Evolutionary conservation across 2,888 invertebrate genomes (phyloP).

Genomic region (Lamellibrachia columna): DNA sequence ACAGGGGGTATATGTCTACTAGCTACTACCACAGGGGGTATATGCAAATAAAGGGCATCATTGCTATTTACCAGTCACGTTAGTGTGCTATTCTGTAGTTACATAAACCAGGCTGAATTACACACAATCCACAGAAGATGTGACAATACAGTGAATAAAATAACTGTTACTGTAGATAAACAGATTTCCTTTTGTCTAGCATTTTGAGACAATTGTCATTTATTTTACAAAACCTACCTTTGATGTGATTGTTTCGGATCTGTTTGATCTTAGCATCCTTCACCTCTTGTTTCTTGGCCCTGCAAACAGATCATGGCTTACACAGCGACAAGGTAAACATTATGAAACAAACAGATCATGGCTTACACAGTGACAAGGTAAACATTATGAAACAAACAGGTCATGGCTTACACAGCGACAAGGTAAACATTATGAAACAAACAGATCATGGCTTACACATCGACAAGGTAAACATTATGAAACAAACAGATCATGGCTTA

Average conservation of each 20-base stretch:
- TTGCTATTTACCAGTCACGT: too few species aligned
- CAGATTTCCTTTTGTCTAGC: background rate
- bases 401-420: background rate
- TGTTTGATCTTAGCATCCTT: conserved; percentile 60
- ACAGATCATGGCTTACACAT: background rate
- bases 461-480: too few species aligned
- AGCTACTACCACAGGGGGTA: too few species aligned
- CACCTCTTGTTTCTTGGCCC: conserved; percentile 62
- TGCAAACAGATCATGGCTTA: conserved; percentile 30
- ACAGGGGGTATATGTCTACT: too few species aligned
- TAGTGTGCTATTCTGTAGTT: too few species aligned
- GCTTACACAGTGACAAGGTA: background rate
- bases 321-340: background rate
- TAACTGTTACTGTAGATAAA: background rate
- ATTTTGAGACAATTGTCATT: background rate
- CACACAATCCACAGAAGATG: too few species aligned
- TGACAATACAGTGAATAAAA: too few species aligned
- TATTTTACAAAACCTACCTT: conserved; percentile 49
- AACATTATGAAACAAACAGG: background rate
- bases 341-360: background rate
- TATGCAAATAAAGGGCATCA: too few species aligned
- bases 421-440: background rate
- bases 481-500: too few species aligned
- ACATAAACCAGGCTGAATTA: too few species aligned
- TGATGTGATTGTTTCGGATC: conserved; percentile 64